These are phyloP conservation scores for Enteromius argenteus DNA, from an alignment of 2,797 vertebrate species.

Conservation along the genomic window DNA sequence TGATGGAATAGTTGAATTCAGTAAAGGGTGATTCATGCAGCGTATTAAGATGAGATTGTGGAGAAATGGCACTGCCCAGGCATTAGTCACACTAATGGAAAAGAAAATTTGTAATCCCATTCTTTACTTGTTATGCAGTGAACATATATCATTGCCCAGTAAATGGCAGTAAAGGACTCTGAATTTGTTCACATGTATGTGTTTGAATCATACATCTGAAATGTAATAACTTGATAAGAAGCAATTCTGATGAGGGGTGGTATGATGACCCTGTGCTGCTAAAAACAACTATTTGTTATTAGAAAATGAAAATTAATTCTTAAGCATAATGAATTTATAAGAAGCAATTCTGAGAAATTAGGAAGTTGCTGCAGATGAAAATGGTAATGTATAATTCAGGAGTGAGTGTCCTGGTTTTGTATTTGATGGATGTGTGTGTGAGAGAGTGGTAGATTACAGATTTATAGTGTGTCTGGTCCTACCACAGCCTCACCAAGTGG, in stretches of 20 bases:
- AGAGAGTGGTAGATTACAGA: conserved; percentile 54
- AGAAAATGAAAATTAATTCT: not conserved
- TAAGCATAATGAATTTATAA: not conserved
- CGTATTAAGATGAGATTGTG: conserved; percentile 50
- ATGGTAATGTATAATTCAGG: conserved; percentile 67
- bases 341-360: not conserved
- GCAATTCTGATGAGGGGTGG: not conserved
- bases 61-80: conserved; percentile 57
- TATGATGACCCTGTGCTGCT: not conserved
- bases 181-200: not conserved
- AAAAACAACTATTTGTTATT: not conserved
- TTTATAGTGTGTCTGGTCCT: conserved; percentile 58
- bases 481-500: conserved; percentile 23
- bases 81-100: conserved; percentile 57
- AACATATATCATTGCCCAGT: not conserved
- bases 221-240: not conserved
- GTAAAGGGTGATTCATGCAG: conserved; percentile 62
- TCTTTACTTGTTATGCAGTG: not conserved
- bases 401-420: conserved; percentile 71
- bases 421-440: conserved; percentile 64
- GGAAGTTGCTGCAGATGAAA: conserved; percentile 24
- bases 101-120: conserved; percentile 60
- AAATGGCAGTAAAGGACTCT: not conserved
- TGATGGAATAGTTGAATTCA: conserved; percentile 67
- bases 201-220: not conserved